phyloP scores from a whole-genome alignment of 2,113 vertebrate species.

The Scomber colias region DNA sequence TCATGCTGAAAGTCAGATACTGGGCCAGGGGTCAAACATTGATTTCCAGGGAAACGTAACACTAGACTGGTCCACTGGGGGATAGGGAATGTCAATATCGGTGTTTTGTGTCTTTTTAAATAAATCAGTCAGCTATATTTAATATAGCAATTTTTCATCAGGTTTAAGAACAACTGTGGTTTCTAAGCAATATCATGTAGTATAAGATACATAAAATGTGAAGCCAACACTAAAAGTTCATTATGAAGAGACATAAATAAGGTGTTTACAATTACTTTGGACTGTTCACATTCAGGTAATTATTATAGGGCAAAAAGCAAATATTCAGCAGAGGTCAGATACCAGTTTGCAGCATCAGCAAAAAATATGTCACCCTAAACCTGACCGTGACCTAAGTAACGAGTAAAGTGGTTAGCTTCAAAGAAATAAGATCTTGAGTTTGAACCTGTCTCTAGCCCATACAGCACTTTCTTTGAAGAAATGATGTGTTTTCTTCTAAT shows the following conservation, averaged over 20 bases:
- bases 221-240: background rate
- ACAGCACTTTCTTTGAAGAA: background rate
- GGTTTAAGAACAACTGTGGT: background rate
- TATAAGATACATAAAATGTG: background rate
- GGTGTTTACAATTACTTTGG: background rate
- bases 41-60: constrained; percentile 63
- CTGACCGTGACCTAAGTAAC: constrained; percentile 3
- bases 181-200: background rate
- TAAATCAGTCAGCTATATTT: constrained; percentile 44
- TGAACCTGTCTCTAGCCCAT: background rate
- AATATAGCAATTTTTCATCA: background rate
- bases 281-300: background rate
- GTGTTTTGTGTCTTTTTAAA: constrained; percentile 61
- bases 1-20: constrained; percentile 65
- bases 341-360: constrained; percentile 11
- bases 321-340: constrained; percentile 1
- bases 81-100: constrained; percentile 45
- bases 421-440: background rate
- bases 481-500: background rate
- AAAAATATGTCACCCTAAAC: background rate
- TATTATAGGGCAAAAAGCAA: background rate
- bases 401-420: background rate
- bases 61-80: constrained; percentile 4
- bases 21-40: constrained; percentile 67
- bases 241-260: background rate